These are phyloP conservation scores for Salminus brasiliensis DNA, from an alignment of 2,113 vertebrate genomes.

Conservation along the genomic window DNA sequence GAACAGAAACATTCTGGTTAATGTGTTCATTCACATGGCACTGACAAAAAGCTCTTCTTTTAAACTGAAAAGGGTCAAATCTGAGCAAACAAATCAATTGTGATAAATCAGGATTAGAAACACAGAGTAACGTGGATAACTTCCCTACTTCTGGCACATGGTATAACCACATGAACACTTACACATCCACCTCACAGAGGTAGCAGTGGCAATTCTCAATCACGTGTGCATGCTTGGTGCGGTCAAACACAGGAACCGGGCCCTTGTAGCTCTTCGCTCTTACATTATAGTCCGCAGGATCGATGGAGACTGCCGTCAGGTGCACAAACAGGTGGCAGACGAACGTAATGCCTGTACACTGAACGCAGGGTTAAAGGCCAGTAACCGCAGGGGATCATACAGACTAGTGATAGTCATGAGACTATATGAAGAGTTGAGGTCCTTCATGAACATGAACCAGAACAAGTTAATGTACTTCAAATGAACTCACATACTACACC, in stretches of 20 bases:
- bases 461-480: too few relatives aligned
- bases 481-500: too few relatives aligned
- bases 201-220: slow-evolving; percentile 98
- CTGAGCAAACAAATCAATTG: too few relatives aligned
- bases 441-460: neutral
- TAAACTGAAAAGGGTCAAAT: too few relatives aligned
- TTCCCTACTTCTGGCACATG: neutral
- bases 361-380: slow-evolving; percentile 54
- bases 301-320: slow-evolving; percentile 87
- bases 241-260: slow-evolving; percentile 85
- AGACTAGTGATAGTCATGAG: too few relatives aligned
- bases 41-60: too few relatives aligned
- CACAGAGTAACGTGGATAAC: too few relatives aligned
- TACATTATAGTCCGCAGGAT: slow-evolving; percentile 91
- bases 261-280: slow-evolving; percentile 82
- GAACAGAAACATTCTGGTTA: too few relatives aligned
- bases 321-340: slow-evolving; percentile 87
- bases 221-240: slow-evolving; percentile 88
- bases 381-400: neutral
- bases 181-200: slow-evolving; percentile 96
- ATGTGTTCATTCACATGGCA: too few relatives aligned
- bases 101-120: too few relatives aligned
- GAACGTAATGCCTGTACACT: slow-evolving; percentile 90
- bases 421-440: neutral
- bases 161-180: slow-evolving; percentile 70